Conservation (phyloP, 1,140 invertebrate genomes). For the Luehdorfia chinensis region DNA sequence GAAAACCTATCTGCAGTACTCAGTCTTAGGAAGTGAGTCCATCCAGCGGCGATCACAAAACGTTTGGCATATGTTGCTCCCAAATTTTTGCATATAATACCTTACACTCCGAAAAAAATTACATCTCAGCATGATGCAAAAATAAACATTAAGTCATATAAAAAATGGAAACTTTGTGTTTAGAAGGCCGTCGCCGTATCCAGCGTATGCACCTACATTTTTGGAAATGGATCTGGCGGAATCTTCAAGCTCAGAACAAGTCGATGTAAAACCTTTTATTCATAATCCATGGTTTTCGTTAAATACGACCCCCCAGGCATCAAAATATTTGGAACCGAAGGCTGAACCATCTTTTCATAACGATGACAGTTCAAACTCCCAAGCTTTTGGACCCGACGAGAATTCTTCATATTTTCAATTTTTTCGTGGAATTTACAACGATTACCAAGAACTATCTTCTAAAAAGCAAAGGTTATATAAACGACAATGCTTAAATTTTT, state of each 20-base stretch:
- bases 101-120: too few species aligned
- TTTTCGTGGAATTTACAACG: conserved; percentile 57
- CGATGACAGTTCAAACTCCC: conserved; percentile 41
- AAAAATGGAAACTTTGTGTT: too few species aligned
- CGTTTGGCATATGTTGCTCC: too few species aligned
- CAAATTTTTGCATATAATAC: too few species aligned
- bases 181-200: conserved; percentile 43
- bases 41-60: too few species aligned
- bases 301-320: conserved; percentile 2
- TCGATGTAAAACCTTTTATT: conserved; percentile 44
- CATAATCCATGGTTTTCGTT: conserved; percentile 38
- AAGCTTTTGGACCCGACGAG: conserved; percentile 51
- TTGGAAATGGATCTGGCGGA: conserved; percentile 34
- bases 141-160: too few species aligned
- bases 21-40: too few species aligned
- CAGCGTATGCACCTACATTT: conserved; percentile 30
- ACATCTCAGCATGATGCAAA: too few species aligned
- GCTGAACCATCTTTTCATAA: conserved; percentile 23
- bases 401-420: conserved; percentile 67
- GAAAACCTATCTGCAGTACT: too few species aligned
- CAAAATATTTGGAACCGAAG: conserved; percentile 23
- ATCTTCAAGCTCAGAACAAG: conserved; percentile 18
- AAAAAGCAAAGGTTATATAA: conserved; percentile 49
- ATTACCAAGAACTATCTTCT: conserved; percentile 48
- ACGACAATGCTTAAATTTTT: conserved; percentile 43